Evolutionary conservation across 1,140 invertebrate genomes (phyloP).

Genomic region (Oryzaephilus surinamensis): DNA sequence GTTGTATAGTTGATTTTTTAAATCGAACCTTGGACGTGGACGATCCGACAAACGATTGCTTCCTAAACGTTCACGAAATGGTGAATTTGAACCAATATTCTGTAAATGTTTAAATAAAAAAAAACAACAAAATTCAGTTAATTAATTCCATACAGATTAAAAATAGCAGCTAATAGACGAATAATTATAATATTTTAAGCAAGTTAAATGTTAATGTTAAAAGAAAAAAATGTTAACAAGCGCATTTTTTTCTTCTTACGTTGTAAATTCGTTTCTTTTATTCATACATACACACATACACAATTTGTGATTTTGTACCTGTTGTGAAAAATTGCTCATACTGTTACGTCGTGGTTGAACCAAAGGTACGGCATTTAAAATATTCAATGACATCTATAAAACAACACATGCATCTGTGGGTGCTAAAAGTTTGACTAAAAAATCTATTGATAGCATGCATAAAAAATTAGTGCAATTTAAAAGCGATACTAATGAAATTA

Average conservation of each 20-base stretch:
- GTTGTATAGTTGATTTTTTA: no score
- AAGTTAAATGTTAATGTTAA: no score
- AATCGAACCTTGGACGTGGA: constrained; percentile 68
- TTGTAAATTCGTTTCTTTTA: no score
- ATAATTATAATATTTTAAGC: no score
- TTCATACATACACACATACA: no score
- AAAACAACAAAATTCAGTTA: no score
- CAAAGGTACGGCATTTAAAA: constrained; percentile 29
- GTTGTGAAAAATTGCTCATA: constrained; percentile 34
- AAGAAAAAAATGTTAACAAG: no score
- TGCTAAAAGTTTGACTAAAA: constrained; percentile 27
- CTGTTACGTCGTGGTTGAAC: constrained; percentile 35
- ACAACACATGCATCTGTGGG: constrained; percentile 15
- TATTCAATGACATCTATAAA: constrained; percentile 37
- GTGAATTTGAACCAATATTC: constrained; percentile 58
- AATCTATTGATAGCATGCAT: no score
- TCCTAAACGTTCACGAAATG: constrained; percentile 75
- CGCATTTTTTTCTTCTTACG: no score
- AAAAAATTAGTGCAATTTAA: constrained; percentile 8
- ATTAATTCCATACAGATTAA: no score
- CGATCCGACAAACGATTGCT: constrained; percentile 75
- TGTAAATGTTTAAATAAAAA: constrained; percentile 16
- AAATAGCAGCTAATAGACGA: no score
- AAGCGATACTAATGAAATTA: background rate
- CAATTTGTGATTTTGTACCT: constrained; percentile 21